A percentile compares a stretch with the other conserved stretches of the same genome.
These are phyloP conservation scores for Knipowitschia caucasica DNA, from an alignment of 2,797 vertebrate genomes.

Conservation along the genomic window DNA sequence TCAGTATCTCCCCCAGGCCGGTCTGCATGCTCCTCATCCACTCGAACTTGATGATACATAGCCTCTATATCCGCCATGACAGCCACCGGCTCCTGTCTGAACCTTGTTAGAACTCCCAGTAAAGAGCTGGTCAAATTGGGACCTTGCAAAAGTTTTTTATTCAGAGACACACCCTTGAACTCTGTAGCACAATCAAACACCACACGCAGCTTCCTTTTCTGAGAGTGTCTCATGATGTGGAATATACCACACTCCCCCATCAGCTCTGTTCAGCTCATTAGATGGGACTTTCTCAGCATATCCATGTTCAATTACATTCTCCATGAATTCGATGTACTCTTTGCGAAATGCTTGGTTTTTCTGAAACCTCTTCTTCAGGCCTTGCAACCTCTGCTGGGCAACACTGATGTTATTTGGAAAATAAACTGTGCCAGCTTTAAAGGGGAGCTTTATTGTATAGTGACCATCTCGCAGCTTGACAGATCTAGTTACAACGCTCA, in stretches of 20 bases:
- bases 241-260: not conserved
- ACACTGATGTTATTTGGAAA: not conserved
- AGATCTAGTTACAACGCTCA: not conserved
- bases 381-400: not conserved
- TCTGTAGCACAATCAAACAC: not conserved
- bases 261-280: not conserved
- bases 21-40: not conserved
- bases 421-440: not conserved
- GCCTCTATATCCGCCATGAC: no score
- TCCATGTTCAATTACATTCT: not conserved
- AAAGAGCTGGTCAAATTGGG: not conserved
- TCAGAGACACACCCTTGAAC: not conserved
- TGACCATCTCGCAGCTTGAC: not conserved
- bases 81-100: not conserved
- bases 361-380: not conserved
- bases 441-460: not conserved
- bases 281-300: not conserved
- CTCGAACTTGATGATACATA: not conserved
- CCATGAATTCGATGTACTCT: not conserved
- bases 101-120: not conserved
- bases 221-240: not conserved
- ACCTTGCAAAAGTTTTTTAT: not conserved
- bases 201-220: no score
- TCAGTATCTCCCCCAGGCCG: not conserved
- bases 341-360: not conserved